Base-by-base conservation (phyloP, 2,113 vertebrate genomes). In the Narcine bancroftii region DNA sequence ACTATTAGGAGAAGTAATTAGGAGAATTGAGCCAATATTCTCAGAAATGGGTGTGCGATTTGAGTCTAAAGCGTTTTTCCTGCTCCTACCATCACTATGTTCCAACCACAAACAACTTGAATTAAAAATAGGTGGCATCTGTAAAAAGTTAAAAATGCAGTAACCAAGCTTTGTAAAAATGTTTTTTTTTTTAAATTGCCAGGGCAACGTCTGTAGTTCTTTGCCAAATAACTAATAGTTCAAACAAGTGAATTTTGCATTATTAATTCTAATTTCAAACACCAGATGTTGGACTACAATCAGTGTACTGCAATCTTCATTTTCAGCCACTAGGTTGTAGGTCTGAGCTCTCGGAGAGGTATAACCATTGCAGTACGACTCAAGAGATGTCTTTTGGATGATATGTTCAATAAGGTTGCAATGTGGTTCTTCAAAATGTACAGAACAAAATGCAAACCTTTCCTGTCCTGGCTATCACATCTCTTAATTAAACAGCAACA, bases 21-120 rank as follows among this genome's bases (percentile, higher is more conserved):
- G 0, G 53, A n/a, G 19, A 33, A 60, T 36, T n/a, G 81, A n/a
- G 81, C 53, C 81, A 87, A 87, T 33, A 87, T 63, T 87, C n/a
- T 60, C 81, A 36, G 21, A 60, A 60, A 21, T 21, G 53, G 81
- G 53, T n/a, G 50, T 56, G 33, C 81, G 33, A 36, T 60, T 60
- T 19, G n/a, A 50, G 81, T 15, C 50, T 33, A 85, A 85, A 19
- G 13, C 36, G 53, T 13, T 87, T 56, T 87, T 87, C 81, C 3
- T 36, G 81, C 36, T 60, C 81, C 81, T 56, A 85, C 56, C 81
- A 36, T 87, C 21, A 15, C 81, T 21, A 87, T 87, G 53, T 87
- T 87, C 81, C 21, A 87, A 87, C 81, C 81, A 87, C 81, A 87
- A 87, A 87, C 53, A 87, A 87, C 33, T 87, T 87, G n/a, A 53